Conservation (phyloP, 2,113 vertebrate species). For the Dipodomys ordii region DNA sequence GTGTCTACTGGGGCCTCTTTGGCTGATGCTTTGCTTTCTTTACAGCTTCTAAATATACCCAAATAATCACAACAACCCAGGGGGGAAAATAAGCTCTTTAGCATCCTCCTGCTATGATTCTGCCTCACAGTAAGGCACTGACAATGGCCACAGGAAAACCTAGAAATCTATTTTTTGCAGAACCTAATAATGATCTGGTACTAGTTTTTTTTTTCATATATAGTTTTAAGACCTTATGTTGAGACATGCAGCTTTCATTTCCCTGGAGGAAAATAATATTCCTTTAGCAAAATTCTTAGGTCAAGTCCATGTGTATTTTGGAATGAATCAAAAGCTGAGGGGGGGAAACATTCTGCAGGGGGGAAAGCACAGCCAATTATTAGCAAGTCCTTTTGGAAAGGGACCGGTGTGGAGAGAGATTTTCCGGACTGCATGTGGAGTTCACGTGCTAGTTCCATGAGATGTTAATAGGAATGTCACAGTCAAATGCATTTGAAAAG, state of each 20-base stretch:
- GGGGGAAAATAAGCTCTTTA: conserved; percentile 50
- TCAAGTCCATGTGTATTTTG: conserved; percentile 78
- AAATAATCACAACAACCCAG: conserved; percentile 51
- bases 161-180: conserved; percentile 28
- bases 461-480: neutral
- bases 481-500: neutral
- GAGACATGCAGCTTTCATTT: conserved; percentile 75
- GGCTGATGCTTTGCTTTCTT: conserved; percentile 51
- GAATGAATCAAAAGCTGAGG: conserved; percentile 66
- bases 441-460: neutral
- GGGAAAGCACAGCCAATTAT: conserved; percentile 24
- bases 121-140: neutral
- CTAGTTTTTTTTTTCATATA: neutral
- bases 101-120: neutral
- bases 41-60: conserved; percentile 73
- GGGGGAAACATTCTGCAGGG: conserved; percentile 46
- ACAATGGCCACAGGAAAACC: conserved; percentile 9
- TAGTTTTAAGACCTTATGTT: conserved; percentile 69
- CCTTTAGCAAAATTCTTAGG: conserved; percentile 75
- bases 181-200: neutral
- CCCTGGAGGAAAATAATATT: conserved; percentile 74
- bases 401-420: neutral
- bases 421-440: conserved; percentile 4
- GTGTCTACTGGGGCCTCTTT: conserved; percentile 46
- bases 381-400: conserved; percentile 66